Evolutionary conservation across 2,797 vertebrate genomes (phyloP).

Genomic region (Ceryle rudis): DNA sequence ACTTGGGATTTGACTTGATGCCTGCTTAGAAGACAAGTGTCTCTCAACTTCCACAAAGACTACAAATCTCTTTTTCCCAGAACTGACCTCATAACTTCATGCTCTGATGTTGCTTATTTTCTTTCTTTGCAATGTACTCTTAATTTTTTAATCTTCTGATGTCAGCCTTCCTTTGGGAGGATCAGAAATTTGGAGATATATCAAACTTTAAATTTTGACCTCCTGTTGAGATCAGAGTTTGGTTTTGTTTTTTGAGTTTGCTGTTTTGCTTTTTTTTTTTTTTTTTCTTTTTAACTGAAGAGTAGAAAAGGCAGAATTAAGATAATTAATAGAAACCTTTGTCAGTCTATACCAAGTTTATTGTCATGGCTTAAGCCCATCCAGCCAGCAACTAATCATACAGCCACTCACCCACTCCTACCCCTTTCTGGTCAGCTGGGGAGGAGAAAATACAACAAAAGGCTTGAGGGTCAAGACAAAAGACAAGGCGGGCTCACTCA

Average conservation of each 20-base stretch:
- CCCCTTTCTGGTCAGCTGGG: background rate
- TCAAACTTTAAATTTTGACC: background rate
- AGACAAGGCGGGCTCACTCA: background rate
- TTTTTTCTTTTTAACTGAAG: background rate
- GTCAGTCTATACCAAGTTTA: background rate
- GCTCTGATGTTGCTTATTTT: background rate
- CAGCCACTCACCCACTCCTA: background rate
- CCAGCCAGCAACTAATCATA: background rate
- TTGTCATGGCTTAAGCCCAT: background rate
- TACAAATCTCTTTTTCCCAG: background rate
- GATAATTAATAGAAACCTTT: background rate
- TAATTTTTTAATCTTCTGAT: background rate
- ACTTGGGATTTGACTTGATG: background rate
- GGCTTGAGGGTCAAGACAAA: background rate
- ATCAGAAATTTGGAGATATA: background rate
- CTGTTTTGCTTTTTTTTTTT: background rate
- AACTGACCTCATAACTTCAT: background rate
- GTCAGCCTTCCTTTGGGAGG: background rate
- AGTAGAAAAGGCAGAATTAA: background rate
- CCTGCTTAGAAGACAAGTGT: background rate
- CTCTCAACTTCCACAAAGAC: background rate
- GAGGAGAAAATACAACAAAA: background rate
- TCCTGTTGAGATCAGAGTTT: background rate
- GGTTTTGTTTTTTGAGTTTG: background rate
- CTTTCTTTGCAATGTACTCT: background rate